Base-by-base conservation (phyloP, 2,888 invertebrate genomes). In the Watsonalla binaria region DNA sequence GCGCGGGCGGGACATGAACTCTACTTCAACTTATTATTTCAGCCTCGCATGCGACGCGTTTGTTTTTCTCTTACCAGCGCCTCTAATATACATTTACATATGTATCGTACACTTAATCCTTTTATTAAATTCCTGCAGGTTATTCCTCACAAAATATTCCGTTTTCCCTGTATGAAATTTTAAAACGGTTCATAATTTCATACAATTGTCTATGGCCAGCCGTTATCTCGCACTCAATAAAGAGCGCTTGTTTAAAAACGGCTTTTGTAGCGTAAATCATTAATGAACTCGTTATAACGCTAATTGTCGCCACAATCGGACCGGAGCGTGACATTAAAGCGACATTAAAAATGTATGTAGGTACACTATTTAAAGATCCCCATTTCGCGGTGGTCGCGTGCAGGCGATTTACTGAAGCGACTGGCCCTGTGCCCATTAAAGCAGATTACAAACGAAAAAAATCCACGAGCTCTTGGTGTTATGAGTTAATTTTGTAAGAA, bases 401-500 rank as follows among this genome's bases (percentile, higher is more conserved):
- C 84, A 74, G 73, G 77, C 84, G 86, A 86, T 88, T 85, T 80
- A 83, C 85, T 72, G 80, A 86, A 85, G 77, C 86, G 78, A 85
- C 90, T 90, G 90, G 87, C 87, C 86, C 73, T 68, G 82, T 85
- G 90, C 89, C 89, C 90, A 87, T 88, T 87, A 88, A 84, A 83
- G 75, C 83, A 87, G 89, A 90, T 90, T 89, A 89, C 84, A 78
- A 78, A 73, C 70, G 74, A 82, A 87, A 87, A 85, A 85, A 84
- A 84, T 81, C 82, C 84, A 83, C 85, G 78, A 80, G 78, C 84
- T 82, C 84, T 86, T 84, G 84, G 84, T 83, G 84, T 87, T 90
- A 89, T 89, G 90, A 89, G 90, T 90, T 90, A 90, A 90, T 90
- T 90, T 87, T 83, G 87, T 84, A 90, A 88, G 87, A 89, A 86